Evolutionary conservation across 2,888 invertebrate genomes (phyloP).

Genomic region (Cosmia trapezina): DNA sequence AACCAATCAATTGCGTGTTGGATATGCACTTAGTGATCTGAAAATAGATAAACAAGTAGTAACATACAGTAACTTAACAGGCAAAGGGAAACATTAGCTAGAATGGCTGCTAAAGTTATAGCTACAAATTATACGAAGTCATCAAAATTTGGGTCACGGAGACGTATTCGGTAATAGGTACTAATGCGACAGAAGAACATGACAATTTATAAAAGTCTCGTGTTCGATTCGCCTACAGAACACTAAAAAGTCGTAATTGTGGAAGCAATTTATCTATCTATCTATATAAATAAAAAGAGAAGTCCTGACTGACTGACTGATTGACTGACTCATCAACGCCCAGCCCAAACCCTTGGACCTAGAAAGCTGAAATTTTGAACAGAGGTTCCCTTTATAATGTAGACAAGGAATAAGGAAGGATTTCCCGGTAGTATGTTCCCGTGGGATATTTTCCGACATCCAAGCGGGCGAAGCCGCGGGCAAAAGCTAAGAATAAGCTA

Average conservation of each 20-base stretch:
- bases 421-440: too few relatives aligned
- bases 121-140: not conserved
- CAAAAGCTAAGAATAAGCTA: not conserved
- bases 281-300: too few relatives aligned
- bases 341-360: too few relatives aligned
- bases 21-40: not conserved
- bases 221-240: slow-evolving; percentile 10
- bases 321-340: too few relatives aligned
- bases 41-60: slow-evolving; percentile 4
- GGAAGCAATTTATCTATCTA: too few relatives aligned
- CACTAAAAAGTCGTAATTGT: slow-evolving; percentile 15
- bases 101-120: not conserved
- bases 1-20: slow-evolving; percentile 26
- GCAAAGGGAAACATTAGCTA: too few relatives aligned
- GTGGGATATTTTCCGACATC: too few relatives aligned
- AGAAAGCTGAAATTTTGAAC: too few relatives aligned
- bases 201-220: not conserved
- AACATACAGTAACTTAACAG: not conserved
- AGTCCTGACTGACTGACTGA: too few relatives aligned
- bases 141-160: not conserved
- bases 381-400: too few relatives aligned
- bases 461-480: too few relatives aligned
- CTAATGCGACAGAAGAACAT: not conserved
- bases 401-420: too few relatives aligned
- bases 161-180: not conserved